A percentile compares a stretch with the other conserved stretches of the same genome.
These are phyloP conservation scores for Lathamus discolor DNA, from an alignment of 2,113 vertebrate species.

Conservation along the genomic window DNA sequence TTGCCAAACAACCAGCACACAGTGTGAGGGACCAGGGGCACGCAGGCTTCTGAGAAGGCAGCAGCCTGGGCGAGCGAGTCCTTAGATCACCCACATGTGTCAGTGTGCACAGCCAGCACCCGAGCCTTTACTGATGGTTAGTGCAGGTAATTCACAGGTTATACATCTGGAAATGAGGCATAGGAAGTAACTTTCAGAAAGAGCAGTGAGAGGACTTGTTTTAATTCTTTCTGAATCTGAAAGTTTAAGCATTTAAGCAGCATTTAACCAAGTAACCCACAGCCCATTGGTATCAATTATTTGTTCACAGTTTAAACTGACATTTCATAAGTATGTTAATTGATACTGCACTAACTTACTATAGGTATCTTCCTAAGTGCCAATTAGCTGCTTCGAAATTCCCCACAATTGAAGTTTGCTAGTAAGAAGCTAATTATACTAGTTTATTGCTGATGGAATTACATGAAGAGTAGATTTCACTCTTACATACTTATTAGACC, in stretches of 20 bases:
- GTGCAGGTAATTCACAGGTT: neutral
- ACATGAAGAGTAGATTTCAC: conserved; percentile 74
- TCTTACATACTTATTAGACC: conserved; percentile 79
- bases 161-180: neutral
- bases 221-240: neutral
- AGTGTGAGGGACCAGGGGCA: neutral
- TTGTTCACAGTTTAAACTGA: conserved; percentile 71
- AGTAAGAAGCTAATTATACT: conserved; percentile 82
- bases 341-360: conserved; percentile 64
- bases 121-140: neutral
- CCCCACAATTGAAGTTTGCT: conserved; percentile 79
- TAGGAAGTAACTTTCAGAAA: neutral
- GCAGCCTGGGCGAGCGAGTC: neutral
- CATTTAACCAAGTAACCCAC: conserved; percentile 52
- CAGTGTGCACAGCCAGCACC: neutral
- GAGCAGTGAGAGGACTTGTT: neutral
- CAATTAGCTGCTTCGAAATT: conserved; percentile 81
- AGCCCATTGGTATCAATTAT: conserved; percentile 62
- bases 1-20: neutral
- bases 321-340: conserved; percentile 75
- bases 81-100: neutral
- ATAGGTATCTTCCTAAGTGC: conserved; percentile 77
- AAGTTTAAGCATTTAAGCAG: conserved; percentile 54
- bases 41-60: neutral
- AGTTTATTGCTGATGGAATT: conserved; percentile 84